phyloP scores from a whole-genome alignment of 2,113 vertebrate species.

The Ariopsis seemanni region DNA sequence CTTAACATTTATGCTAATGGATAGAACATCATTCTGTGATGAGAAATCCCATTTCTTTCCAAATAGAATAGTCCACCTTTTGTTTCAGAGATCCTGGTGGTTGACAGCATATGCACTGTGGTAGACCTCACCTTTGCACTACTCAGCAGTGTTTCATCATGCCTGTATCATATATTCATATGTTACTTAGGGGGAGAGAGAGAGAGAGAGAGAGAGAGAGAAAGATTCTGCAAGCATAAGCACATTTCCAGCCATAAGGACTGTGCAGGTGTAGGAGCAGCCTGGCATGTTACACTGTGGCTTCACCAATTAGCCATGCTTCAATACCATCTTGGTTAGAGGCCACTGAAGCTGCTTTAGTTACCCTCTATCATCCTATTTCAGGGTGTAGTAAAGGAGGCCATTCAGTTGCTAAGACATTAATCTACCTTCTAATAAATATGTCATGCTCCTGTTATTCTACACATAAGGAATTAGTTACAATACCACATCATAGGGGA shows the following conservation, averaged over 20 bases:
- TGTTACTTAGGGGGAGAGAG: background rate
- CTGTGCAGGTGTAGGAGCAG: constrained; percentile 35
- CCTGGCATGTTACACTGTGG: constrained; percentile 16
- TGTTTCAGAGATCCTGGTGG: background rate
- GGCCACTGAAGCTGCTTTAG: constrained; percentile 47
- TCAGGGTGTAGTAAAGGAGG: constrained; percentile 14
- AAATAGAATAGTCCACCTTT: background rate
- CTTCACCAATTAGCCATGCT: constrained; percentile 27
- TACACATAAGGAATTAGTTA: constrained; percentile 15
- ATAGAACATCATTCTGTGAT: background rate
- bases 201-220: background rate
- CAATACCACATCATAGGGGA: constrained; percentile 38
- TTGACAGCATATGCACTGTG: background rate
- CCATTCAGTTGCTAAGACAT: constrained; percentile 59
- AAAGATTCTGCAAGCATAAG: constrained; percentile 9
- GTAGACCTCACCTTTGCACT: background rate
- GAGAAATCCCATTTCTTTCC: background rate
- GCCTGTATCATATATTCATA: background rate
- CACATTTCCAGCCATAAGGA: constrained; percentile 17
- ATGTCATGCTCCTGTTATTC: constrained; percentile 32
- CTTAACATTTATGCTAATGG: background rate
- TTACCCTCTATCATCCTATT: constrained; percentile 40
- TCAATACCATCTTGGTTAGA: constrained; percentile 22
- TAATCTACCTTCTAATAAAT: constrained; percentile 46
- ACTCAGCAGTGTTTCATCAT: background rate